A percentile compares a stretch with the other conserved stretches of the same genome.
These are phyloP conservation scores for Eupithecia vulgata DNA, from an alignment of 2,888 invertebrate genomes.

Conservation along the genomic window DNA sequence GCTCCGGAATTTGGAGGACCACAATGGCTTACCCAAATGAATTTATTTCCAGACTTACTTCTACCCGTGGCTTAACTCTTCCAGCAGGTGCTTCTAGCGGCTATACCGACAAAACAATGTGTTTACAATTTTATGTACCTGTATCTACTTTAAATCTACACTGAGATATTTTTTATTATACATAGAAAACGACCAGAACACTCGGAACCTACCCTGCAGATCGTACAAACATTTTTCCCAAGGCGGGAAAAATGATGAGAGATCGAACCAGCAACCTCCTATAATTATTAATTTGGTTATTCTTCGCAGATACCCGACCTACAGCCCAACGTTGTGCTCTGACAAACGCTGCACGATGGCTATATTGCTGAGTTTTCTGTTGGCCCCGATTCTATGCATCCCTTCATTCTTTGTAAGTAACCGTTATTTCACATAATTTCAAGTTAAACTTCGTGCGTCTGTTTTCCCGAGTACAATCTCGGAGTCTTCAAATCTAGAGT, in stretches of 20 bases:
- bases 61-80: background rate
- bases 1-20: slow-evolving; percentile 5
- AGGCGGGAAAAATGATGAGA: too few relatives aligned
- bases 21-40: slow-evolving; percentile 11
- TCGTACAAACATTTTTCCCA: too few relatives aligned
- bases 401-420: slow-evolving; percentile 90
- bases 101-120: background rate
- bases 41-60: slow-evolving; percentile 12
- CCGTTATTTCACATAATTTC: background rate
- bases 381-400: slow-evolving; percentile 91
- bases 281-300: background rate
- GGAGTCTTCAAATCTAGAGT: too few relatives aligned
- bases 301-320: slow-evolving; percentile 62
- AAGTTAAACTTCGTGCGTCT: too few relatives aligned
- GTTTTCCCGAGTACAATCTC: background rate
- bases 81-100: background rate
- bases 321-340: slow-evolving; percentile 83
- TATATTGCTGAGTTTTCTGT: slow-evolving; percentile 89
- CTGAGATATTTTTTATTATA: too few relatives aligned
- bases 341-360: slow-evolving; percentile 90
- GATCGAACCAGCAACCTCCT: too few relatives aligned
- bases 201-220: too few relatives aligned
- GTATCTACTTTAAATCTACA: background rate
- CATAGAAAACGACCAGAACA: too few relatives aligned
- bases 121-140: background rate